phyloP scores from a whole-genome alignment of 2,113 vertebrate genomes.

The Neolamprologus variostigma region DNA sequence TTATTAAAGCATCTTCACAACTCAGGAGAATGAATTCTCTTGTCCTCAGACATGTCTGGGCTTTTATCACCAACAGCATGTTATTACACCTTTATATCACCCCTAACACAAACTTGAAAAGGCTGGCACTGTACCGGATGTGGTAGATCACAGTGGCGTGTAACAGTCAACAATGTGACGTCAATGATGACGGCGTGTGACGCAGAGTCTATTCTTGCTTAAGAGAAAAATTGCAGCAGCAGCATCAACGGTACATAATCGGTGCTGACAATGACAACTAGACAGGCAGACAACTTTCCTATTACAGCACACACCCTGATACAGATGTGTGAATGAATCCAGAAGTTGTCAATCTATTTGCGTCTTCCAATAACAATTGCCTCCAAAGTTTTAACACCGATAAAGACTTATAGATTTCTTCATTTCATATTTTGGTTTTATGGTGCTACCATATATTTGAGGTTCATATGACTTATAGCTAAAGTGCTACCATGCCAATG shows the following conservation, averaged over 20 bases:
- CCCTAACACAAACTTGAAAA: background rate
- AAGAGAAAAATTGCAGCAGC: background rate
- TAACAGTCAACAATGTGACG: background rate
- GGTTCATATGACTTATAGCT: background rate
- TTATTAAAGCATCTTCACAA: accelerated
- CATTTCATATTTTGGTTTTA: background rate
- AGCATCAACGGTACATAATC: background rate
- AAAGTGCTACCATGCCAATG: background rate
- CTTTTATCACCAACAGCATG: background rate
- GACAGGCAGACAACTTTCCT: background rate
- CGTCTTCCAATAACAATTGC: background rate
- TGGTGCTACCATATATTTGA: background rate
- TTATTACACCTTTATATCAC: background rate
- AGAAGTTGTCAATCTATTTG: background rate
- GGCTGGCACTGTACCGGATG: background rate
- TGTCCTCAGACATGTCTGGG: background rate
- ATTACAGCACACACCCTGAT: background rate
- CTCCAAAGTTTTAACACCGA: background rate
- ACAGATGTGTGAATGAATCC: background rate
- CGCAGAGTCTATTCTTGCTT: background rate
- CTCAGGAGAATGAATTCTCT: background rate
- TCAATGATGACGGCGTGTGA: background rate
- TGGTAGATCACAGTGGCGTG: accelerated
- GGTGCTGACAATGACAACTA: background rate
- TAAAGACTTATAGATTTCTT: background rate